A percentile compares a stretch with the other conserved stretches of the same genome.
Conservation (phyloP, 2,888 invertebrate genomes). For the Crepidodera aurea region DNA sequence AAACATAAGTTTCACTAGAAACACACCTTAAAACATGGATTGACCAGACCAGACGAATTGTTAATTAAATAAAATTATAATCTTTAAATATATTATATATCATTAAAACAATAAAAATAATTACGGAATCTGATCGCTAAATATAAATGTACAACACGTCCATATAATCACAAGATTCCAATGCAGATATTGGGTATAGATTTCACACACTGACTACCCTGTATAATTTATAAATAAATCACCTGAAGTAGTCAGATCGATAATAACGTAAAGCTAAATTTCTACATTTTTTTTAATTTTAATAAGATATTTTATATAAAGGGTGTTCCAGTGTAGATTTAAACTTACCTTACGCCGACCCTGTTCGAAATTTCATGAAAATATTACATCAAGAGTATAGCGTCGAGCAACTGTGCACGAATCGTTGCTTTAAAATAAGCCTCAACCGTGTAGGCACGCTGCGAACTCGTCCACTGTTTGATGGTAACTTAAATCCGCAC, state of each 20-base stretch:
- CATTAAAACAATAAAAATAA: constrained; percentile 39
- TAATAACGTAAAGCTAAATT: background rate
- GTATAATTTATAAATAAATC: constrained; percentile 1
- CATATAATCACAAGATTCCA: constrained; percentile 44
- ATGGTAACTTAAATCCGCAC: too few species aligned
- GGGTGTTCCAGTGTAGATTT: too few species aligned
- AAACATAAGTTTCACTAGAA: constrained; percentile 37
- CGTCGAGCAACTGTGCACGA: too few species aligned
- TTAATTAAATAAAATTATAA: constrained; percentile 32
- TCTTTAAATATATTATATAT: constrained; percentile 32
- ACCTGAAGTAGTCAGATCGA: background rate
- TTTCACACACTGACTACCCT: constrained; percentile 17
- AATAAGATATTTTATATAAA: too few species aligned
- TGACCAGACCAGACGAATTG: constrained; percentile 20
- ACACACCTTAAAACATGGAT: constrained; percentile 35
- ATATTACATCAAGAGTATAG: too few species aligned
- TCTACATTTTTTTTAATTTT: background rate
- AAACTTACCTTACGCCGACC: too few species aligned
- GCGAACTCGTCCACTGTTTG: too few species aligned
- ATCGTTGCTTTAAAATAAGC: too few species aligned
- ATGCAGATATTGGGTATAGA: constrained; percentile 35
- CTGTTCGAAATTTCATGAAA: too few species aligned
- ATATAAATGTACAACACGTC: constrained; percentile 42
- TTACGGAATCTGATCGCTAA: constrained; percentile 33
- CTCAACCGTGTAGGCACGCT: too few species aligned